A percentile compares a stretch with the other conserved stretches of the same genome.
phyloP scores from a whole-genome alignment of 1,140 invertebrate genomes.

The Ptiloglossa arizonensis region DNA sequence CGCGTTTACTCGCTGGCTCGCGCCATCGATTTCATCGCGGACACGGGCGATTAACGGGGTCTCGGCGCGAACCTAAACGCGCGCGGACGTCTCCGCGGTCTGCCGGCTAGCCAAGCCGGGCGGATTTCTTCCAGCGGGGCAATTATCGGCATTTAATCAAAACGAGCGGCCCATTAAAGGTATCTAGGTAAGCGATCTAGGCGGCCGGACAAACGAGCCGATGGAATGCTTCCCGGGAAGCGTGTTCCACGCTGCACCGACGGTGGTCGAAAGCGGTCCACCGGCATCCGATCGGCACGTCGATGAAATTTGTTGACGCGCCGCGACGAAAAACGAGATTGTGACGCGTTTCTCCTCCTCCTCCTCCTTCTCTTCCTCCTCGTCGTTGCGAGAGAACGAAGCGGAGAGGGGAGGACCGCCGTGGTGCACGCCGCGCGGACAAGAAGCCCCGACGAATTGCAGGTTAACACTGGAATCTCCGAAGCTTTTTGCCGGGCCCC shows the following conservation, averaged over 20 bases:
- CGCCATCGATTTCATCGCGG: constrained; percentile 30
- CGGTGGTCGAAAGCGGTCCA: constrained; percentile 24
- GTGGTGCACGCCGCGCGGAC: neutral
- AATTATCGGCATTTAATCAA: constrained; percentile 55
- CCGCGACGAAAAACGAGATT: constrained; percentile 72
- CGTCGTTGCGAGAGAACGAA: no score
- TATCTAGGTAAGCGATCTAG: constrained; percentile 51
- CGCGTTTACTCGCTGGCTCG: no score
- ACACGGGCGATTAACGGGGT: neutral
- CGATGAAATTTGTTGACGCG: constrained; percentile 73
- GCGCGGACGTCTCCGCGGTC: neutral
- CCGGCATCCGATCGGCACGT: constrained; percentile 67
- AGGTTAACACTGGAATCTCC: constrained; percentile 79
- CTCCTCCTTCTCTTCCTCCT: no score
- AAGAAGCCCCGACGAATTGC: constrained; percentile 79
- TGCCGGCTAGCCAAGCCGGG: neutral
- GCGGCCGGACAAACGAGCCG: constrained; percentile 34
- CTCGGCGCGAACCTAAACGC: neutral
- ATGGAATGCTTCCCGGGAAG: constrained; percentile 31
- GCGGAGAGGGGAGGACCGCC: constrained; percentile 10
- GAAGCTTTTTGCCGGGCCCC: constrained; percentile 73
- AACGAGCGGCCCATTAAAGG: constrained; percentile 43
- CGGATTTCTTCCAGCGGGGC: constrained; percentile 21
- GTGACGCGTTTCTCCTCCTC: no score
- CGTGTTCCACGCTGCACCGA: constrained; percentile 18